Evolutionary conservation across 2,797 vertebrate species (phyloP), one percentile per base, ranked within the genome.

Genomic region (Megaceryle alcyon): DNA sequence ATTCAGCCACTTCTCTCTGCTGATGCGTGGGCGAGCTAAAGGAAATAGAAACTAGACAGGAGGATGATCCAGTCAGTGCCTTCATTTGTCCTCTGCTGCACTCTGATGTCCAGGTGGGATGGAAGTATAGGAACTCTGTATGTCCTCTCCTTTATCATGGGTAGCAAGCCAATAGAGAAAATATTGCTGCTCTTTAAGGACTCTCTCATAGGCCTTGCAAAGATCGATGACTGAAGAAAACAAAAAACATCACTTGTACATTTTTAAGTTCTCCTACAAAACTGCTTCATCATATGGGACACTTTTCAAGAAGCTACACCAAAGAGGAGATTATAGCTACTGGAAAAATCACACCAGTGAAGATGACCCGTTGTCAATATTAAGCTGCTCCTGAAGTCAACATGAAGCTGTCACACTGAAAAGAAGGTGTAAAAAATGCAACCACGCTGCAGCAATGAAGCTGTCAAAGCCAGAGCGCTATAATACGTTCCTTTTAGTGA

Each of bases 241-340:
- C 39, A 33, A 56, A 75, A 78, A 20, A 0, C 14, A 29, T 25
- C 22, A 25, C 17, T 29, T 48, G 31, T 43, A 3, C 6, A 1
- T 79, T 79, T 51, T 49, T 16, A 51, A 80, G 10, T 43, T 71
- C 23, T 14, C 56, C 53, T 66, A 56, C 44, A 33, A 79, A 90
- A 19, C 6, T 1, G 11, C 44, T 64, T 44, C 48, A 18, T 43
- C 0, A 0, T 8, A 37, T 25, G 56, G 54, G 53, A 35, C 11
- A 2, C 23, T 69, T 82, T 28, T 39, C 61, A n/a, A 59, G 72
- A 77, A 78, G 43, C 80, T 57, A 26, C 35, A n/a, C 33, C 59
- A 51, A 51, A 73, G 60, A 57, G 57, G 54, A 82, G 54, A 51
- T 41, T 51, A 59, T 14, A 86, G 59, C 59, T 70, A 2, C 46